These are phyloP conservation scores for Megathymus violae DNA, from an alignment of 1,140 invertebrate genomes.

Conservation along the genomic window DNA sequence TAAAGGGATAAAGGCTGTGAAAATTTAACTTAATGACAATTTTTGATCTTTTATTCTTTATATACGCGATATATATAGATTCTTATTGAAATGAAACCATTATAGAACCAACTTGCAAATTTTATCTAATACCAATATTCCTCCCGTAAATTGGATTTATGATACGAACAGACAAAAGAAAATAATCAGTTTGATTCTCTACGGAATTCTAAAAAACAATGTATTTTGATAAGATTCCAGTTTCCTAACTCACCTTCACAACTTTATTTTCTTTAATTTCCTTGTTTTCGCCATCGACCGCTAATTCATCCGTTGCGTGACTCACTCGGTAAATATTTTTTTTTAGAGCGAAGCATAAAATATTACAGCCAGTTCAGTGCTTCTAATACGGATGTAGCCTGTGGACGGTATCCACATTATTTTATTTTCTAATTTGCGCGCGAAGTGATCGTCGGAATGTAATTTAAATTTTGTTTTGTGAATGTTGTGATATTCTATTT, in stretches of 20 bases:
- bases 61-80: too few relatives aligned
- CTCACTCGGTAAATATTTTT: conserved; percentile 15
- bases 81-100: too few relatives aligned
- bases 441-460: conserved; percentile 8
- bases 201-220: not conserved
- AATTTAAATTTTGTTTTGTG: conserved; percentile 1
- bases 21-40: too few relatives aligned
- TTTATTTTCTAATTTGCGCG: conserved; percentile 16
- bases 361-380: conserved; percentile 25
- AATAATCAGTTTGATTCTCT: too few relatives aligned
- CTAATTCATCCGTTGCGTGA: conserved; percentile 19
- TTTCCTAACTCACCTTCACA: conserved; percentile 22
- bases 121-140: too few relatives aligned
- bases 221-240: conserved; percentile 19
- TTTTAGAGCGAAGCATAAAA: conserved; percentile 11
- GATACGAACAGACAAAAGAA: too few relatives aligned
- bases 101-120: too few relatives aligned
- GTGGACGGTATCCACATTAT: conserved; percentile 5
- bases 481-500: conserved; percentile 6
- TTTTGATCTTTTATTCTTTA: too few relatives aligned
- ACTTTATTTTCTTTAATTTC: conserved; percentile 7
- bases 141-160: too few relatives aligned
- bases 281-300: conserved; percentile 10
- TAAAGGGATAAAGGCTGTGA: too few relatives aligned
- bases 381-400: conserved; percentile 8